Conservation (phyloP, 1,140 invertebrate genomes). For the Magallana ariakensis region DNA sequence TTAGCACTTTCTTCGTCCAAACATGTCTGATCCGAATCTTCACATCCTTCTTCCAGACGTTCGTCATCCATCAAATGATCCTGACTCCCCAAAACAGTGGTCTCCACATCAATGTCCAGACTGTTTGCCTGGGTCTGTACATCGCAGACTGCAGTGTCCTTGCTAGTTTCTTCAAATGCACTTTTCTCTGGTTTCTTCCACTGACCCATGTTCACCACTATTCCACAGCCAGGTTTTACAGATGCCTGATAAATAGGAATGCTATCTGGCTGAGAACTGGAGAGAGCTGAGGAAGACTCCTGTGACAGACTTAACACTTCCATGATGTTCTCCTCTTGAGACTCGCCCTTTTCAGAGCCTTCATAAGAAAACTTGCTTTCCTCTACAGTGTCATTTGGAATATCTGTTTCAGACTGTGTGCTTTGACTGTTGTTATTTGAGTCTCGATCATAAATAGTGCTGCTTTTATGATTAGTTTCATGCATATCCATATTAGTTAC, state of each 20-base stretch:
- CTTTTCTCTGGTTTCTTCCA: background rate
- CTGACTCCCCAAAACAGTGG: background rate
- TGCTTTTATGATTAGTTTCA: background rate
- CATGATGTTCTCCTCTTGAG: background rate
- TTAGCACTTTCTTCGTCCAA: background rate
- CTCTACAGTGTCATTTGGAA: background rate
- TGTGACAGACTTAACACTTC: background rate
- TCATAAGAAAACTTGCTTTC: too few relatives aligned
- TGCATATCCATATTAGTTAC: too few relatives aligned
- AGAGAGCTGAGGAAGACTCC: background rate
- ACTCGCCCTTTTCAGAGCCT: background rate
- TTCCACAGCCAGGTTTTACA: background rate
- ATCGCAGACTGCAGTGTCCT: background rate
- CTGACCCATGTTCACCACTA: background rate
- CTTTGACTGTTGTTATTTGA: background rate
- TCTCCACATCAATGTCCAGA: slow-evolving; percentile 22
- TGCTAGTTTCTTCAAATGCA: background rate
- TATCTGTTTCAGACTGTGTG: background rate
- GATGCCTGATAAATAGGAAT: slow-evolving; percentile 21
- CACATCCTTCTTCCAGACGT: background rate
- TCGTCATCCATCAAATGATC: background rate
- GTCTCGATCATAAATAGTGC: background rate
- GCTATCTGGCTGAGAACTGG: background rate
- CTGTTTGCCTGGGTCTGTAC: slow-evolving; percentile 20
- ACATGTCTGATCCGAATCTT: background rate